phyloP scores from a whole-genome alignment of 1,140 invertebrate species.

The Cylas formicarius region DNA sequence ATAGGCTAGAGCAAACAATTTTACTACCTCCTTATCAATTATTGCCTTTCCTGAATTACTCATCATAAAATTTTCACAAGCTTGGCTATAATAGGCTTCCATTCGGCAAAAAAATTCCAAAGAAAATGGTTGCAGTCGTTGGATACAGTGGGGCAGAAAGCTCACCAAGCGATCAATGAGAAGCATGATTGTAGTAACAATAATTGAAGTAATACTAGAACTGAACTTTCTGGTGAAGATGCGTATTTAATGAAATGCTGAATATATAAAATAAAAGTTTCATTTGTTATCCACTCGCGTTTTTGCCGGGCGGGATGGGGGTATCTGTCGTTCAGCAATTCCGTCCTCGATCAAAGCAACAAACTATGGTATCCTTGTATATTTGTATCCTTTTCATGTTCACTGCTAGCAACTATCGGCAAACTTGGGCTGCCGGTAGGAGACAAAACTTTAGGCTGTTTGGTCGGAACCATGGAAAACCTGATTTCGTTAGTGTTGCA shows the following conservation, averaged over 20 bases:
- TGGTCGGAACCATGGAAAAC: conserved; percentile 41
- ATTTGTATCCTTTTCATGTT: conserved; percentile 39
- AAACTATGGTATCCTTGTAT: too few species aligned
- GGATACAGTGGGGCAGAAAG: too few species aligned
- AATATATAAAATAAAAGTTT: conserved; percentile 26
- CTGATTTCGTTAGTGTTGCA: conserved; percentile 44
- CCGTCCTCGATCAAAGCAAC: conserved; percentile 28
- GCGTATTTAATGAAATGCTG: conserved; percentile 39
- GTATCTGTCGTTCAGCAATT: conserved; percentile 10
- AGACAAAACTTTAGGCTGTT: conserved; percentile 34
- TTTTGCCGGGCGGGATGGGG: too few species aligned
- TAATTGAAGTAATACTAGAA: conserved; percentile 42
- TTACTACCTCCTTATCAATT: too few species aligned
- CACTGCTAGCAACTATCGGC: conserved; percentile 37
- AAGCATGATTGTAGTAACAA: conserved; percentile 43
- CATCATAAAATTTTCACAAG: too few species aligned
- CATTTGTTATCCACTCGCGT: conserved; percentile 18
- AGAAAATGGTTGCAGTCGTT: too few species aligned
- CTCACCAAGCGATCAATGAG: conserved; percentile 32
- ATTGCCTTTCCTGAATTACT: too few species aligned
- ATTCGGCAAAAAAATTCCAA: too few species aligned
- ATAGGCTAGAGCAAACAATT: too few species aligned
- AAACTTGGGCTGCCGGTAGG: conserved; percentile 37
- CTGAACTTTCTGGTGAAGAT: conserved; percentile 29
- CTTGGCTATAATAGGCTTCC: too few species aligned